Evolutionary conservation across 2,113 vertebrate genomes (phyloP).

Genomic region (Furnarius figulus): DNA sequence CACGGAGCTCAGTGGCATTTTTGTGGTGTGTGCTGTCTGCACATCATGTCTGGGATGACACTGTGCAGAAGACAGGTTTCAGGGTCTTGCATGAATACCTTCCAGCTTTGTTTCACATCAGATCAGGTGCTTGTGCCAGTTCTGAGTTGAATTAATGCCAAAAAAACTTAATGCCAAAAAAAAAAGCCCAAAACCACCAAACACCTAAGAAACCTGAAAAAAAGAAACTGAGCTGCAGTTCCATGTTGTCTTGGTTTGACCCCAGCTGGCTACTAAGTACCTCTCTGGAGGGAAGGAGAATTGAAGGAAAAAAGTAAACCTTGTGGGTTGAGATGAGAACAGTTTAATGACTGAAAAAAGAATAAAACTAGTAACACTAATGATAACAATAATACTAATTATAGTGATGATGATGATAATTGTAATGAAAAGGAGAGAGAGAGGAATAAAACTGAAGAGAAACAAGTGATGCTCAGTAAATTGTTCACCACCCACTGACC

Average conservation of each 20-base stretch:
- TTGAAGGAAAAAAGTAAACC: not conserved
- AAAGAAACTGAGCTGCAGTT: not conserved
- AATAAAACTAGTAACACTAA: not conserved
- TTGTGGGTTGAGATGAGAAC: not conserved
- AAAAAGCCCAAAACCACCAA: not conserved
- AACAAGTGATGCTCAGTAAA: not conserved
- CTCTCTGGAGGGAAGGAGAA: not conserved
- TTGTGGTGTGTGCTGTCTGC: fast-evolving
- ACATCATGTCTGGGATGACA: fast-evolving
- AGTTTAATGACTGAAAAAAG: not conserved
- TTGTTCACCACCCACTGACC: not conserved
- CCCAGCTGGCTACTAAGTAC: not conserved
- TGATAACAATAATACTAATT: not conserved
- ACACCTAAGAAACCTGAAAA: not conserved
- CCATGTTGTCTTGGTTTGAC: not conserved
- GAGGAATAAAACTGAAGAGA: not conserved
- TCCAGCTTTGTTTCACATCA: not conserved
- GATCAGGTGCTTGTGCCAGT: not conserved
- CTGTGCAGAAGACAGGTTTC: not conserved
- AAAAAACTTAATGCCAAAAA: not conserved
- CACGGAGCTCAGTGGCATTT: not conserved
- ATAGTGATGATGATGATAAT: not conserved
- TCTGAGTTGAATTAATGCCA: not conserved
- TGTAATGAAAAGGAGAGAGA: not conserved
- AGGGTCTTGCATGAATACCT: not conserved